These are phyloP conservation scores for Cyclargus thomasi DNA, from an alignment of 1,140 invertebrate species.

Conservation along the genomic window DNA sequence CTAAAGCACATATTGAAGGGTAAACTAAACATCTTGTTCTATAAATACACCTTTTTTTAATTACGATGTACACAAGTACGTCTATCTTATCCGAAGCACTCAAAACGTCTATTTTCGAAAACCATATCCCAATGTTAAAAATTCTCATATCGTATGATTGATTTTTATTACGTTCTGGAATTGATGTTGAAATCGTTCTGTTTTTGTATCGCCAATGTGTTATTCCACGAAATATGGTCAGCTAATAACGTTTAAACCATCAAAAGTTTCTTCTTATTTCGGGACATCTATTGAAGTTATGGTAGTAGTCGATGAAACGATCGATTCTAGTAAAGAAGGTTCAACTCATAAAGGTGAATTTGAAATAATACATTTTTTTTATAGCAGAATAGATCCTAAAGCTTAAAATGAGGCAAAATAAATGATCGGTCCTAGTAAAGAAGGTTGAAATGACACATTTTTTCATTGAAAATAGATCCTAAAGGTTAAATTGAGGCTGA, in stretches of 20 bases:
- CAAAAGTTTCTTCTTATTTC: conserved; percentile 11
- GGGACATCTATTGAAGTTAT: too few relatives aligned
- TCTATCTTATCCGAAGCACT: conserved; percentile 36
- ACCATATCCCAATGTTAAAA: conserved; percentile 43
- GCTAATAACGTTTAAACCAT: conserved; percentile 13
- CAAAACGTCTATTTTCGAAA: conserved; percentile 49
- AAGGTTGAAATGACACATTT: too few relatives aligned
- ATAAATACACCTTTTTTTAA: conserved; percentile 2
- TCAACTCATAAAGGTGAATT: too few relatives aligned
- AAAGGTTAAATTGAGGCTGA: too few relatives aligned
- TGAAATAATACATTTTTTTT: too few relatives aligned
- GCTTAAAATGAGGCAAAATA: too few relatives aligned
- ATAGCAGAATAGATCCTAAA: too few relatives aligned
- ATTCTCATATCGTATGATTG: conserved; percentile 56
- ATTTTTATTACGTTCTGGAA: conserved; percentile 48
- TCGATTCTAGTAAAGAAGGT: too few relatives aligned
- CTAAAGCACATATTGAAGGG: background rate
- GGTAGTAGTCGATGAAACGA: too few relatives aligned
- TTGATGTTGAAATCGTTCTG: conserved; percentile 45
- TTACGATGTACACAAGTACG: conserved; percentile 4
- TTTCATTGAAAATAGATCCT: too few relatives aligned
- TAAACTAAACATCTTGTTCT: conserved; percentile 1
- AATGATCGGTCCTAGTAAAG: too few relatives aligned
- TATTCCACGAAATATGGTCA: conserved; percentile 29
- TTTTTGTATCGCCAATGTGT: conserved; percentile 37